A percentile compares a stretch with the other conserved stretches of the same genome.
phyloP scores from a whole-genome alignment of 1,140 invertebrate genomes.

The Cephus cinctus region DNA sequence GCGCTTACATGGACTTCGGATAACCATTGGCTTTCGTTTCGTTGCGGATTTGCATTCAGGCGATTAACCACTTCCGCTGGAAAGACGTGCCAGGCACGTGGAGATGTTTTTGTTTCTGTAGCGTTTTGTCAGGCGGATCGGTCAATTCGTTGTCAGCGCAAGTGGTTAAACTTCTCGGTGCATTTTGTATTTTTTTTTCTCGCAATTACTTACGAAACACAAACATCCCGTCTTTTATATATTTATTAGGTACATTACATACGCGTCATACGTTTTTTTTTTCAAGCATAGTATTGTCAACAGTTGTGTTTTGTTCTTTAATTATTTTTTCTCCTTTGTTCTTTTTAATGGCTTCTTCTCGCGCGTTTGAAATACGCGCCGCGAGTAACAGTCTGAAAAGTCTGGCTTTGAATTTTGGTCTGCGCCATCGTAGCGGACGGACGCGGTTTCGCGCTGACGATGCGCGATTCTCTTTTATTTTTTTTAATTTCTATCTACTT shows the following conservation, averaged over 20 bases:
- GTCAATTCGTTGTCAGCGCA: no score
- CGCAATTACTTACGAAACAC: conserved; percentile 32
- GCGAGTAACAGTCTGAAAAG: conserved; percentile 6
- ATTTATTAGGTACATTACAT: conserved; percentile 39
- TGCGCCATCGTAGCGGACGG: conserved; percentile 7
- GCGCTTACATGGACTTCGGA: no score
- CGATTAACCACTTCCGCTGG: no score
- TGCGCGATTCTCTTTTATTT: no score
- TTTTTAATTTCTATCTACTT: conserved; percentile 2
- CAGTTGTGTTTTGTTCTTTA: conserved; percentile 34
- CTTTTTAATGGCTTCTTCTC: conserved; percentile 10
- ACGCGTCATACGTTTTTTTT: conserved; percentile 30
- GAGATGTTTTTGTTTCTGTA: no score
- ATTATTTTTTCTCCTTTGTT: conserved; percentile 13
- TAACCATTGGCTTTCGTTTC: no score
- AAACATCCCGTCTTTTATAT: conserved; percentile 27
- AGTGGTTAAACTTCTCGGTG: no score
- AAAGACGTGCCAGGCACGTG: no score
- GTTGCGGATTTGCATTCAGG: no score
- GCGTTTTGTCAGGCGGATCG: no score
- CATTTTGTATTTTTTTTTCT: conserved; percentile 6
- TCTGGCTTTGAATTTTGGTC: conserved; percentile 17
- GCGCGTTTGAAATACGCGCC: conserved; percentile 2
- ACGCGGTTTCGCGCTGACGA: not conserved
- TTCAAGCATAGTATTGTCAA: conserved; percentile 49